Percentiles rank a stretch among this genome's conserved stretches.
Conservation (phyloP, 2,888 invertebrate species). For the Ornithoptera alexandrae region DNA sequence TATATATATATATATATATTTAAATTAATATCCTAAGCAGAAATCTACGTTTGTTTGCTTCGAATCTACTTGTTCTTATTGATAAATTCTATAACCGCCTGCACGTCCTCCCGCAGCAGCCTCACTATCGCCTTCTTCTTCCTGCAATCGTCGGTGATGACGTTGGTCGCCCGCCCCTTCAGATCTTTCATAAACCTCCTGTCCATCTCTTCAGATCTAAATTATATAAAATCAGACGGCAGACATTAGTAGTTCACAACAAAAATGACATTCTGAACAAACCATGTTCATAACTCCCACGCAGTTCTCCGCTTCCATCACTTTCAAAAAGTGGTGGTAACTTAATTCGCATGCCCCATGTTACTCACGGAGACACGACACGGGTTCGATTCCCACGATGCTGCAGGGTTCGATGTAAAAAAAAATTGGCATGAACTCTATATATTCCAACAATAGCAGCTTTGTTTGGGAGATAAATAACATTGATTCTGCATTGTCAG, state of each 20-base stretch:
- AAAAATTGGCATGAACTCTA: background rate
- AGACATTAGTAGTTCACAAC: no score
- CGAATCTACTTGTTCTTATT: slow-evolving; percentile 19
- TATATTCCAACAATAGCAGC: background rate
- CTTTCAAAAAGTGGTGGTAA: no score
- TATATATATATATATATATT: no score
- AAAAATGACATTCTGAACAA: no score
- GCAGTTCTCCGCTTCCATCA: no score
- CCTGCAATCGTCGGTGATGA: slow-evolving; percentile 50
- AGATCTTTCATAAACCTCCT: slow-evolving; percentile 42
- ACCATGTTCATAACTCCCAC: no score
- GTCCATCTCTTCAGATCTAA: slow-evolving; percentile 46
- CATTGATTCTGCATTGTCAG: no score
- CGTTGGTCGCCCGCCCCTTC: slow-evolving; percentile 39
- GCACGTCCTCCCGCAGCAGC: slow-evolving; percentile 52
- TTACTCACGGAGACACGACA: background rate
- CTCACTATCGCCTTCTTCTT: slow-evolving; percentile 50
- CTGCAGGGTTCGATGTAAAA: no score
- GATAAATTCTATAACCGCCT: slow-evolving; percentile 41
- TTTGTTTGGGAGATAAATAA: no score
- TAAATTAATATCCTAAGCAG: background rate
- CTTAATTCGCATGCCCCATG: no score
- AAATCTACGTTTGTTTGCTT: background rate
- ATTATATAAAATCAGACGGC: background rate
- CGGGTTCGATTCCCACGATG: background rate